Conservation (phyloP, 2,797 vertebrate genomes). For the Cygnus olor region DNA sequence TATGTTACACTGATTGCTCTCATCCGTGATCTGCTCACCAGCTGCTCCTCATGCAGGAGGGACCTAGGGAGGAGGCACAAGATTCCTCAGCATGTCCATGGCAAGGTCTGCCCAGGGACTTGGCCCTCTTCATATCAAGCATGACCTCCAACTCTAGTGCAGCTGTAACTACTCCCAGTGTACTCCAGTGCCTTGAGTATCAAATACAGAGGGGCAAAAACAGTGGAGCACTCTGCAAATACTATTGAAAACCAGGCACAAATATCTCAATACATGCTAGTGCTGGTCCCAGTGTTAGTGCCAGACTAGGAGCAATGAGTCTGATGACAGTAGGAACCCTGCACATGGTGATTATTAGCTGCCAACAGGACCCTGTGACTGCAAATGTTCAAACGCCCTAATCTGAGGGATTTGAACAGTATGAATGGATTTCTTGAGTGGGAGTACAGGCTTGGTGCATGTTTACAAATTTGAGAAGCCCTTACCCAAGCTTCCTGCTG, state of each 20-base stretch:
- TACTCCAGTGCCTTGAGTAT: fast-evolving
- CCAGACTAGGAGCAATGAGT: background rate
- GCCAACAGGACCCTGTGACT: background rate
- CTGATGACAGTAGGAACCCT: background rate
- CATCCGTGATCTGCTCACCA: constrained; percentile 38
- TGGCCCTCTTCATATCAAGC: fast-evolving
- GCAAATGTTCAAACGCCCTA: background rate
- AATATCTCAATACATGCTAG: background rate
- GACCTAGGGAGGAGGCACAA: background rate
- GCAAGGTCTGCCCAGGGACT: background rate
- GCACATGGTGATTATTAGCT: background rate
- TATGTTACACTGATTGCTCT: background rate
- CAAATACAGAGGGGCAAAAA: background rate
- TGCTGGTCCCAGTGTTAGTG: background rate
- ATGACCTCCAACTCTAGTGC: too few species aligned
- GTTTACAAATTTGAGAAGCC: background rate
- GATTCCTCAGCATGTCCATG: fast-evolving
- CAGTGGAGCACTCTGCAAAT: background rate
- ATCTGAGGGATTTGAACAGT: background rate
- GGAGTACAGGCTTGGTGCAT: background rate
- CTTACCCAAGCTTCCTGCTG: background rate
- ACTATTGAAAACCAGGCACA: background rate
- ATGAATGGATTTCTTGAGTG: background rate
- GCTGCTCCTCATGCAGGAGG: constrained; percentile 10
- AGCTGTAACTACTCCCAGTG: background rate